A percentile compares a stretch with the other conserved stretches of the same genome.
These are phyloP conservation scores for Thunnus albacares DNA, from an alignment of 2,797 vertebrate species.

Conservation along the genomic window DNA sequence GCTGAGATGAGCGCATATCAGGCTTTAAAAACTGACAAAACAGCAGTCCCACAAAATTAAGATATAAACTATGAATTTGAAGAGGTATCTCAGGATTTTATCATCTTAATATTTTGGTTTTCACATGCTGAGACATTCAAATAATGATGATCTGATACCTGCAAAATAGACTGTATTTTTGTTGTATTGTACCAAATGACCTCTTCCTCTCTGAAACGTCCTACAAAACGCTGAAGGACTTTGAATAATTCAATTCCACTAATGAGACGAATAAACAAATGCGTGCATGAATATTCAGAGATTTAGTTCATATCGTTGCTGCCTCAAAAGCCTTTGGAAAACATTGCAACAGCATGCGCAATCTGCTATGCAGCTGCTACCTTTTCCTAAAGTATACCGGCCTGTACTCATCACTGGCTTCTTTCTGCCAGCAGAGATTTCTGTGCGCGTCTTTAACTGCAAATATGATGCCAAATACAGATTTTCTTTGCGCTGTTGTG, in stretches of 20 bases:
- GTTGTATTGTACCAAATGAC: conserved; percentile 51
- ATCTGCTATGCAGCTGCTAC: conserved; percentile 84
- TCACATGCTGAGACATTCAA: not conserved
- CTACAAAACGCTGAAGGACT: conserved; percentile 74
- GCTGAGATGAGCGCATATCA: not conserved
- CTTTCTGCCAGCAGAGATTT: conserved; percentile 33
- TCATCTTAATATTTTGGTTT: not conserved
- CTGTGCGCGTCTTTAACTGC: not conserved
- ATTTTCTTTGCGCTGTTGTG: conserved; percentile 13
- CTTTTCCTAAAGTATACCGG: conserved; percentile 68
- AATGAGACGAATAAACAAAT: conserved; percentile 84
- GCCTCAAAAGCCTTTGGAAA: conserved; percentile 82
- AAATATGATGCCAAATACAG: conserved; percentile 32
- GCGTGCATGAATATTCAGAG: conserved; percentile 85
- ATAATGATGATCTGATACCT: not conserved
- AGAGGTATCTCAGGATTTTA: not conserved
- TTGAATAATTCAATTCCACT: conserved; percentile 77
- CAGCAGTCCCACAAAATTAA: not conserved
- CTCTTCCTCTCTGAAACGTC: conserved; percentile 65
- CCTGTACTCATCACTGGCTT: conserved; percentile 53
- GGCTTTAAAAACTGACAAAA: no score
- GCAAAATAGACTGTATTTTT: conserved; percentile 21
- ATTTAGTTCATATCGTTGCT: conserved; percentile 76
- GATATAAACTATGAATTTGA: not conserved
- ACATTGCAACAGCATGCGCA: conserved; percentile 81